Evolutionary conservation across 2,113 vertebrate species (phyloP).

Genomic region (Phyllostomus hastatus): DNA sequence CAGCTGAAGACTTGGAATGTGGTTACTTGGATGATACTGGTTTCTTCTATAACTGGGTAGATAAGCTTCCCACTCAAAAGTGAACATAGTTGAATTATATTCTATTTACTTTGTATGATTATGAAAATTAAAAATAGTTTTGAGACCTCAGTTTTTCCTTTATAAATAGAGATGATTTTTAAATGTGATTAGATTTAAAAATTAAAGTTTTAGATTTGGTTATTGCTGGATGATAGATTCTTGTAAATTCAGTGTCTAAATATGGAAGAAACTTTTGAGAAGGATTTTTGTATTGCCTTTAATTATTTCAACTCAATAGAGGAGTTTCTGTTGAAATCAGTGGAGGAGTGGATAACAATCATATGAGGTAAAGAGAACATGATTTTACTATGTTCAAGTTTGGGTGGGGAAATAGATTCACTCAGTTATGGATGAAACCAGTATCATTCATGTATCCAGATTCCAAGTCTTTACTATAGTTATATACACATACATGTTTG

Average conservation of each 20-base stretch:
- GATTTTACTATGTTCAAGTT: not conserved
- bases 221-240: conserved; percentile 2
- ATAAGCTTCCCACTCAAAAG: not conserved
- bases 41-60: conserved; percentile 7
- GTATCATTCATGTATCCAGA: not conserved
- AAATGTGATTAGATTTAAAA: conserved; percentile 37
- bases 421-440: not conserved
- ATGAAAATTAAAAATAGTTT: conserved; percentile 3
- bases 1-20: not conserved
- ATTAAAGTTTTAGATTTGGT: conserved; percentile 7
- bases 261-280: conserved; percentile 26
- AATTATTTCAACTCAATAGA: not conserved
- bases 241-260: not conserved
- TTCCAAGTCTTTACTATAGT: conserved; percentile 9
- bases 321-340: conserved; percentile 42
- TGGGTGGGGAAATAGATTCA: not conserved
- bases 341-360: not conserved
- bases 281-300: not conserved
- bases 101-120: not conserved
- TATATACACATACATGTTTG: not conserved
- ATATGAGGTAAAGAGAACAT: not conserved
- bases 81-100: conserved; percentile 7
- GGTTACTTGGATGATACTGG: not conserved
- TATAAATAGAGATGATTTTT: conserved; percentile 6
- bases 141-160: not conserved